These are phyloP conservation scores for Palythoa caribaeorum DNA, from an alignment of 92 coral and sea anemone species.

Conservation along the genomic window DNA sequence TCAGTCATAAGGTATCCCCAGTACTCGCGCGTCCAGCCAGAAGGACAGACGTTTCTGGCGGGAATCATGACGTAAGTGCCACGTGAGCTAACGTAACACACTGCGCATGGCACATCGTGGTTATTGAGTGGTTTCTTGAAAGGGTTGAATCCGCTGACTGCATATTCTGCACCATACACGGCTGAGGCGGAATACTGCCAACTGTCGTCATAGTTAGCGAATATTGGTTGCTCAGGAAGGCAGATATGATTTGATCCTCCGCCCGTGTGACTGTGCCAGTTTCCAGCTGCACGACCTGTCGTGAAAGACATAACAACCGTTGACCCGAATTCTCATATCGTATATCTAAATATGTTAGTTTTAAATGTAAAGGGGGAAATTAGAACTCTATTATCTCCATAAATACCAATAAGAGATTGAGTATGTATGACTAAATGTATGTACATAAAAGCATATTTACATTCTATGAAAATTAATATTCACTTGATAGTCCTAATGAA, in stretches of 20 bases:
- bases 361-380: no score
- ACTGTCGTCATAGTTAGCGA: slow-evolving; percentile 38
- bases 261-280: slow-evolving; percentile 33
- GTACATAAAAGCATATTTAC: no score
- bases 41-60: slow-evolving; percentile 81
- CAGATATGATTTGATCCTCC: slow-evolving; percentile 58
- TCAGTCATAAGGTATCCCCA: slow-evolving; percentile 83
- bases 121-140: neutral
- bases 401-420: no score
- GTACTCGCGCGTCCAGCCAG: slow-evolving; percentile 89
- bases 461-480: no score
- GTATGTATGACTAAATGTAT: no score
- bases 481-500: no score
- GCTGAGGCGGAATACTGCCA: no score
- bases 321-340: no score
- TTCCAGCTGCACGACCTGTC: neutral
- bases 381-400: no score
- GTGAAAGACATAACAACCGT: no score
- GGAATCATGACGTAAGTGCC: slow-evolving; percentile 81
- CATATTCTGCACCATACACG: slow-evolving; percentile 72
- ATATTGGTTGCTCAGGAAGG: slow-evolving; percentile 49
- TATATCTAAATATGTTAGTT: no score
- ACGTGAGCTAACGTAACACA: slow-evolving; percentile 83
- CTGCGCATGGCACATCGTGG: slow-evolving; percentile 79
- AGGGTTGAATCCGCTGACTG: neutral